Conservation (phyloP, 2,113 vertebrate species). For the Uropsilus gracilis region DNA sequence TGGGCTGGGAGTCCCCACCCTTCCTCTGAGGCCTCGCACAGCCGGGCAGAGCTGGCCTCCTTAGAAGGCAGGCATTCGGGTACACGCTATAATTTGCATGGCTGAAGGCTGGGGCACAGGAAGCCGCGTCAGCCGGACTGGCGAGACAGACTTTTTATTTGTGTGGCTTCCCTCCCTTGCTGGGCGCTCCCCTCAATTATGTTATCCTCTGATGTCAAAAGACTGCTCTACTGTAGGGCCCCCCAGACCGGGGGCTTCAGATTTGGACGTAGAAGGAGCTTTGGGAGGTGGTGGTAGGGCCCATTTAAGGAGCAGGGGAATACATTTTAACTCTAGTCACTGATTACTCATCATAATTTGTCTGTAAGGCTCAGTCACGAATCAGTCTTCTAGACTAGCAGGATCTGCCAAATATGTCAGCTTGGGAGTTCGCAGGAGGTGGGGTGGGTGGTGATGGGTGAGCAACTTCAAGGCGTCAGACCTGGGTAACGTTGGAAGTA, state of each 20-base stretch:
- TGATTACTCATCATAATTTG: slow-evolving; percentile 78
- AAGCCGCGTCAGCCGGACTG: slow-evolving; percentile 85
- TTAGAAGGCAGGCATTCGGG: slow-evolving; percentile 78
- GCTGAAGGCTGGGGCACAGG: slow-evolving; percentile 85
- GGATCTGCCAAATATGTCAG: slow-evolving; percentile 22
- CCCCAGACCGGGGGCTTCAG: background rate
- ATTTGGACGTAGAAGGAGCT: background rate
- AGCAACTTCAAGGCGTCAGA: background rate
- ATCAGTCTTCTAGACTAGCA: slow-evolving; percentile 66
- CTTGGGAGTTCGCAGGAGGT: background rate
- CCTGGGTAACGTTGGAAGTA: background rate
- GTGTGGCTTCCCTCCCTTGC: slow-evolving; percentile 64
- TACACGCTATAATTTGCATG: slow-evolving; percentile 90
- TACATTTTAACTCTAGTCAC: slow-evolving; percentile 65
- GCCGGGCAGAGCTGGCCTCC: slow-evolving; percentile 84
- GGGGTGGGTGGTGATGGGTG: background rate
- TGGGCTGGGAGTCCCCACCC: slow-evolving; percentile 84
- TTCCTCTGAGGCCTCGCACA: slow-evolving; percentile 86
- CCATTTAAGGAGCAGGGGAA: background rate
- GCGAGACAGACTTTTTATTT: slow-evolving; percentile 86
- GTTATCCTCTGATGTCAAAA: slow-evolving; percentile 47
- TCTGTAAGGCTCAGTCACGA: slow-evolving; percentile 75
- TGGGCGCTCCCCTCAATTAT: slow-evolving; percentile 41
- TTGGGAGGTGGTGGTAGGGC: background rate
- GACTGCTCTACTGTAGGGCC: background rate